A percentile compares a stretch with the other conserved stretches of the same genome.
Evolutionary conservation across 2,113 vertebrate species (phyloP).

Genomic region (Ptychochromis oligacanthus): DNA sequence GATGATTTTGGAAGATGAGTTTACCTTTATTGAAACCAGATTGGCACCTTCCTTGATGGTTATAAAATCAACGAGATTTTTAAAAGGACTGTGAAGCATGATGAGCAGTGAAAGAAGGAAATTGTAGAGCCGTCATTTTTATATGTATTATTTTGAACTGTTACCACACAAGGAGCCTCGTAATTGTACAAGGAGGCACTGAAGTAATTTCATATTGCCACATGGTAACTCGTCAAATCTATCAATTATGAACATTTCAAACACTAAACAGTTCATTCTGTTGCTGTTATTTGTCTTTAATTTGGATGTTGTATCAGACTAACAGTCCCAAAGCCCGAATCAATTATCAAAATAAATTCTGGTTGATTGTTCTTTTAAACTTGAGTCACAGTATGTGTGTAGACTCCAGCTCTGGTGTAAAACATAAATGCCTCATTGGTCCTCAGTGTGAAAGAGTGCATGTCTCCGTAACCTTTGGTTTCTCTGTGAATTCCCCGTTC

Average conservation of each 20-base stretch:
- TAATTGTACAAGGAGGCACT: neutral
- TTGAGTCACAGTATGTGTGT: neutral
- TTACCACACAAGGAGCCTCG: neutral
- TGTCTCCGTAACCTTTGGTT: neutral
- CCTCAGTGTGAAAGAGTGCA: neutral
- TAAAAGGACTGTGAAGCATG: neutral
- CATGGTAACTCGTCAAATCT: neutral
- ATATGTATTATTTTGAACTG: conserved; percentile 5
- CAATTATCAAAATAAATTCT: neutral
- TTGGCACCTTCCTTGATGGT: neutral
- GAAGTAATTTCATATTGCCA: neutral
- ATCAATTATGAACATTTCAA: neutral
- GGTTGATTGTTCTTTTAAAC: neutral
- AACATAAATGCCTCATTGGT: neutral
- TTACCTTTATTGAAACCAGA: conserved; percentile 32
- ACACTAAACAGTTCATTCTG: neutral
- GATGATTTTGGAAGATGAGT: conserved; percentile 10
- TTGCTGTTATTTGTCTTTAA: neutral
- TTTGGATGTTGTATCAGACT: neutral
- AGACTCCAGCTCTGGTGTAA: neutral
- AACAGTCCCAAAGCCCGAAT: conserved; percentile 1
- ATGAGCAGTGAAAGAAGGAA: neutral
- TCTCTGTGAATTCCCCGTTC: neutral
- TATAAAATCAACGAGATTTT: conserved; percentile 1
- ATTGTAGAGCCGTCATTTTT: neutral